Base-by-base conservation (phyloP, 1,140 invertebrate genomes). In the Drosophila santomea region DNA sequence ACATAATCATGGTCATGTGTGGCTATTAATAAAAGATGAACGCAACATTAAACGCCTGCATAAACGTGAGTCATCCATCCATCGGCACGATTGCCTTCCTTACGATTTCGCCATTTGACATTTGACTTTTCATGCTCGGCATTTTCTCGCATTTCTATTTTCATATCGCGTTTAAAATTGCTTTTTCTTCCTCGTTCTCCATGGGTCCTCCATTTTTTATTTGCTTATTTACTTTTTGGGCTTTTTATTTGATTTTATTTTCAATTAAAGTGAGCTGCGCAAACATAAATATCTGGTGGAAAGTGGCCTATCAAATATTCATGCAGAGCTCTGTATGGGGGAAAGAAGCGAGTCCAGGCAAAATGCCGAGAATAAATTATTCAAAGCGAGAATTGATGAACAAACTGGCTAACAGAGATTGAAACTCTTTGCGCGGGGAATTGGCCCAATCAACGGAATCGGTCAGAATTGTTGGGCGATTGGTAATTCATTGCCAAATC, bases 21-120 rank as follows among this genome's bases (percentile, higher is more conserved):
- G 28, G 62, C 59, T 69, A 78, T 78, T 79, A 83, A 83, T 83
- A 79, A 78, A 57, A 61, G 60, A 83, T 78, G 80, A 78, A 69
- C 48, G 59, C 36, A 57, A 58, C 45, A 82, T 82, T 82, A 80
- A 83, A 79, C 63, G 71, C 64, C 48, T 58, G 67, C 74, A 83
- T 62, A 64, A 74, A 62, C 50, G 47, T 56, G 71, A 54, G 63
- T 75, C 51, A 74, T 74, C 59, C 58, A 74, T 74, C 51, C 51
- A 64, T 64, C 51, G 59, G 32, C 43, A 20, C 17, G 36, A 61
- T 61, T 17, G 25, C 57, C 57, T 41, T 43, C 41, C 44, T 62
- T 48, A 74, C 54, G 59, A 23, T 55, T 50, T 38, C n/a, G 35
- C 61, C 63, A 58, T 48, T 36, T 76, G 80, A 76, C 81, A 83